phyloP scores from a whole-genome alignment of 1,140 invertebrate genomes.

The Meloidogyne chitwoodi region DNA sequence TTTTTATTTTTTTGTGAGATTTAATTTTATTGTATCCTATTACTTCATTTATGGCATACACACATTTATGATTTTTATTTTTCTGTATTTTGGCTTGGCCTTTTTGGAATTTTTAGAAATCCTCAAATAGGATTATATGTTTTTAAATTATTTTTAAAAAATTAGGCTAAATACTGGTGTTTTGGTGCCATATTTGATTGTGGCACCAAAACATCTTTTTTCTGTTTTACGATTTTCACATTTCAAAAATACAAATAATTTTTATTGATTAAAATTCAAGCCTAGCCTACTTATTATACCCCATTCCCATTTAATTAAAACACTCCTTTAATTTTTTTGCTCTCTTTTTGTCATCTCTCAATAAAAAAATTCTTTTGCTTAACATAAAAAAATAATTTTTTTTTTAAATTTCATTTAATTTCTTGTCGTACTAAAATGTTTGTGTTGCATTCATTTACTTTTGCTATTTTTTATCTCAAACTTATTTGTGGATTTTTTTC shows the following conservation, averaged over 20 bases:
- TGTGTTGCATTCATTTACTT: neutral
- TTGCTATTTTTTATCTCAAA: neutral
- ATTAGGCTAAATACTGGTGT: too few species aligned
- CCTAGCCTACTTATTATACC: neutral
- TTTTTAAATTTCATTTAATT: neutral
- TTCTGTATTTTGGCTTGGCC: neutral
- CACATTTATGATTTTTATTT: neutral
- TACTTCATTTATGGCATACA: neutral
- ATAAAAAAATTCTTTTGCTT: neutral
- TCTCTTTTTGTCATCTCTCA: neutral
- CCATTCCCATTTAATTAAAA: neutral
- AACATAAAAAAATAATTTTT: neutral
- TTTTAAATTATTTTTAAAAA: too few species aligned
- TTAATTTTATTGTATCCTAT: neutral
- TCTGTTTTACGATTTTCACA: too few species aligned
- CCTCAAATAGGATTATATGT: too few species aligned
- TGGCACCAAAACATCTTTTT: too few species aligned
- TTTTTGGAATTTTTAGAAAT: neutral
- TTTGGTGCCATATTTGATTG: too few species aligned
- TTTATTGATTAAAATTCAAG: neutral
- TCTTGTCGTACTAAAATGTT: neutral
- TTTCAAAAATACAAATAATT: neutral
- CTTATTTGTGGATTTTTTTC: neutral
- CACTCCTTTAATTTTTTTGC: neutral
- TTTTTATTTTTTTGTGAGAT: neutral